A percentile compares a stretch with the other conserved stretches of the same genome.
Conservation (phyloP, 1,140 invertebrate genomes). For the Aleiodes sp. region DNA sequence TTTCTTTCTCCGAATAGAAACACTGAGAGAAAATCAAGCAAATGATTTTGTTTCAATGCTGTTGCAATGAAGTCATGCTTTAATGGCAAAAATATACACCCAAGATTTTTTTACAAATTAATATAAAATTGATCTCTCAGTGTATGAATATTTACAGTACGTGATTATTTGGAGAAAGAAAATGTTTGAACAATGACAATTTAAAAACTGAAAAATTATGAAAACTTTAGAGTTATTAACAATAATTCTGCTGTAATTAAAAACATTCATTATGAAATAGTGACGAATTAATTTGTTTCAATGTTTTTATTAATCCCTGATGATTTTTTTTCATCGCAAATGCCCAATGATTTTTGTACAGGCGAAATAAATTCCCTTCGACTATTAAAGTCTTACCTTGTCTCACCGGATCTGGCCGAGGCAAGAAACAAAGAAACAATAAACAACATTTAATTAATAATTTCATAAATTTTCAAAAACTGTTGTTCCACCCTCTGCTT, state of each 20-base stretch:
- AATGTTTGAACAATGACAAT: too few relatives aligned
- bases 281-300: background rate
- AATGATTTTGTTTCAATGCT: too few relatives aligned
- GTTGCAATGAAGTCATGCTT: too few relatives aligned
- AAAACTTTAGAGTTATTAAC: too few relatives aligned
- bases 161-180: too few relatives aligned
- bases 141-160: too few relatives aligned
- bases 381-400: conserved; percentile 55
- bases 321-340: background rate
- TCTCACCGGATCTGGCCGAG: conserved; percentile 55
- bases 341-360: conserved; percentile 39
- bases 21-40: too few relatives aligned
- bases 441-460: conserved; percentile 49
- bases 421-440: conserved; percentile 56
- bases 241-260: background rate
- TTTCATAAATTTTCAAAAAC: conserved; percentile 20
- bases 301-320: background rate
- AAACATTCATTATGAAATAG: background rate
- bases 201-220: too few relatives aligned
- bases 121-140: too few relatives aligned
- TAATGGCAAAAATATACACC: too few relatives aligned
- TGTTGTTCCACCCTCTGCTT: background rate
- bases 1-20: too few relatives aligned
- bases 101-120: too few relatives aligned
- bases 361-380: conserved; percentile 13